Evolutionary conservation across 64 coral and sea anemone species (phyloP).

Genomic region (Actinia equina): DNA sequence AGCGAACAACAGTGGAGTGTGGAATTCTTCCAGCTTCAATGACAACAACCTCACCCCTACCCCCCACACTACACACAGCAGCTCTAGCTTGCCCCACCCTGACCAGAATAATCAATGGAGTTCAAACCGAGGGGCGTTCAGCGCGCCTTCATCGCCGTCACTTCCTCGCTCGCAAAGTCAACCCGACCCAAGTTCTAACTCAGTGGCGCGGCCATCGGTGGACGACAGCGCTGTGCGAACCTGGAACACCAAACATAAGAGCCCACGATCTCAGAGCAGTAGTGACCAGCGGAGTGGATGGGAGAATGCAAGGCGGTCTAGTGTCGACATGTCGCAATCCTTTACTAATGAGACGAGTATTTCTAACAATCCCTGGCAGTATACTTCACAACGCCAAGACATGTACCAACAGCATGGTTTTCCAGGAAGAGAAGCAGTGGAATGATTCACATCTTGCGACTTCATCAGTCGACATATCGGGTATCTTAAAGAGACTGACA

Average conservation of each 20-base stretch:
- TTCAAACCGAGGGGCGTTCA: constrained; percentile 72
- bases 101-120: constrained; percentile 72
- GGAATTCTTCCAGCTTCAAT: constrained; percentile 74
- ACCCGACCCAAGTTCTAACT: constrained; percentile 43
- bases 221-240: constrained; percentile 70
- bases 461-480: constrained; percentile 49
- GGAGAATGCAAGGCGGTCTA: constrained; percentile 42
- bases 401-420: constrained; percentile 45
- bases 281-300: constrained; percentile 58
- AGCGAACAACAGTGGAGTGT: constrained; percentile 36
- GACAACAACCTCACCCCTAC: constrained; percentile 69
- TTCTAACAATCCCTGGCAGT: constrained; percentile 44
- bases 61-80: constrained; percentile 31
- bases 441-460: constrained; percentile 19
- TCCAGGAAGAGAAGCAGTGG: constrained; percentile 48
- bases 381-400: constrained; percentile 33
- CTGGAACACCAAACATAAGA: constrained; percentile 80
- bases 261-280: constrained; percentile 74
- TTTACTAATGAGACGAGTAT: constrained; percentile 4
- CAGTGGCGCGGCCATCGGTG: constrained; percentile 55
- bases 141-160: constrained; percentile 95
- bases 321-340: constrained; percentile 40
- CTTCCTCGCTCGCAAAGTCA: constrained; percentile 69
- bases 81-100: constrained; percentile 50
- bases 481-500: constrained; percentile 52